Evolutionary conservation across 2,888 invertebrate species (phyloP), one percentile per base, ranked within the genome.

Genomic region (Nephrotoma guestfalica): DNA sequence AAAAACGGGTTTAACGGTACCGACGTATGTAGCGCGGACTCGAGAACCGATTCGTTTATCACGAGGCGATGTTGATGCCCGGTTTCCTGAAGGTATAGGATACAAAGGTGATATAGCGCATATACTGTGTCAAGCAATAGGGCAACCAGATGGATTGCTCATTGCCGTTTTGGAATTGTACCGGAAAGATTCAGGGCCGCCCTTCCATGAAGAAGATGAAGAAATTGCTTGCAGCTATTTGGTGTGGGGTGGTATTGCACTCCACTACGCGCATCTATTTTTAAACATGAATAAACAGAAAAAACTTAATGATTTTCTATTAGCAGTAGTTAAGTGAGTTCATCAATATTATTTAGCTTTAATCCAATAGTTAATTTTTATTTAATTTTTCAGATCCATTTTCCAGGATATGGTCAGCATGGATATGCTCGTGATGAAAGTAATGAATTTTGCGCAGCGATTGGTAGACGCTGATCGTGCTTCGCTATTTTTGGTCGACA

Each of bases 391-490:
- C 91, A 96, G 96, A 90, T 96, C 96, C 7, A 96, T 97, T 89
- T 97, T 97, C 90, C 96, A 97, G 92, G 96, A 97, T 89, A 97
- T 97, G 94, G 95, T 96, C 85, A 96, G 96, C 88, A 94, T 97
- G 93, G 96, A 97, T 89, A 93, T 94, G 87, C 93, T 97, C 0
- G 96, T 97, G 45, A 94, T 95, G 90, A 95, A 96, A 90, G 95
- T 97, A 87, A 94, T 97, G 94, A 95, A 96, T 90, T 96, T 95
- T 90, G 96, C 96, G 0, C 96, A 96, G 90, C 93, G 94, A 83
- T 92, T 97, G 6, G 97, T 97, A 6, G 94, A 95, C 88, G 97
- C 97, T 0, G 97, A 97, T 90, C 92, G 97, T 45, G 96, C 97
- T 0, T 97, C 97, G 0, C 92, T 97, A 30, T 97, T 97, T 90